Evolutionary conservation across 2,113 vertebrate genomes (phyloP).

Genomic region (Scartelaos histophorus): DNA sequence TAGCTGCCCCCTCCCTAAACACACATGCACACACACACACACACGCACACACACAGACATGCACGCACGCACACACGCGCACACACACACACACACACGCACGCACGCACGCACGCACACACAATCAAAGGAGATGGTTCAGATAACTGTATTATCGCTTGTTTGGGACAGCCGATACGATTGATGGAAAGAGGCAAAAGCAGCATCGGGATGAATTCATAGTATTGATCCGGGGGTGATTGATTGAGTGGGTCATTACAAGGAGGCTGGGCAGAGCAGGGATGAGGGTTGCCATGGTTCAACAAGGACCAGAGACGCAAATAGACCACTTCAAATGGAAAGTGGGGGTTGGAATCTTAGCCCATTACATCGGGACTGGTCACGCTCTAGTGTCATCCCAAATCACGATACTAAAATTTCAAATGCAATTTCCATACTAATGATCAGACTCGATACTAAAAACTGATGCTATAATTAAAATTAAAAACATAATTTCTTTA

Average conservation of each 20-base stretch:
- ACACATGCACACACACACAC: no score
- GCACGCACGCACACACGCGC: no score
- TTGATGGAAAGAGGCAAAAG: slow-evolving; percentile 40
- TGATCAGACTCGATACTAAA: no score
- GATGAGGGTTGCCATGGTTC: slow-evolving; percentile 7
- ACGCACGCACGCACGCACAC: slow-evolving; percentile 2
- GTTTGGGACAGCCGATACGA: slow-evolving; percentile 26
- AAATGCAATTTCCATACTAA: no score
- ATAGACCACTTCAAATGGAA: slow-evolving; percentile 29
- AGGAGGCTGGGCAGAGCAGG: slow-evolving; percentile 16
- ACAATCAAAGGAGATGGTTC: slow-evolving; percentile 8
- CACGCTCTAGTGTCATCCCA: no score
- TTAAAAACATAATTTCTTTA: no score
- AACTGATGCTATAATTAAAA: no score
- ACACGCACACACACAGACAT: neutral
- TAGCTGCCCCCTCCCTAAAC: slow-evolving; percentile 4
- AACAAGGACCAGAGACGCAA: slow-evolving; percentile 16
- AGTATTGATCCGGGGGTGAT: slow-evolving; percentile 60
- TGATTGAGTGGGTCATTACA: slow-evolving; percentile 40
- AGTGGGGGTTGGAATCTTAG: neutral
- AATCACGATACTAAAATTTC: no score
- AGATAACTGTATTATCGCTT: slow-evolving; percentile 42
- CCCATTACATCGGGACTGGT: slow-evolving; percentile 1
- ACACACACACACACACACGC: neutral
- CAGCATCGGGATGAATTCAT: slow-evolving; percentile 43